These are phyloP conservation scores for Bombus confusus DNA, from an alignment of 1,140 invertebrate species.

Conservation along the genomic window DNA sequence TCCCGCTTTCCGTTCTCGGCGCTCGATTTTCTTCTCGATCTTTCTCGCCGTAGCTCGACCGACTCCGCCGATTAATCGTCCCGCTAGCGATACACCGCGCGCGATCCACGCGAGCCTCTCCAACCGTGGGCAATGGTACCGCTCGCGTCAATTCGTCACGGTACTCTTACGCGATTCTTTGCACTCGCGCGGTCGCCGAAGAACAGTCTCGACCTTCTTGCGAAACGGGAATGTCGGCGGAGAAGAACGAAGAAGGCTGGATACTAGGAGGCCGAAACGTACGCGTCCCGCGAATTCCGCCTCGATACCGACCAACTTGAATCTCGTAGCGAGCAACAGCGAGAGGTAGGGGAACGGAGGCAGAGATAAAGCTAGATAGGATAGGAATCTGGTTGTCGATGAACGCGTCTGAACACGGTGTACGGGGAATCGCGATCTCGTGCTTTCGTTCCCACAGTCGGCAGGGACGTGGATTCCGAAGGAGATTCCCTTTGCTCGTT, in stretches of 20 bases:
- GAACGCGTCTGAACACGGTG: conserved; percentile 74
- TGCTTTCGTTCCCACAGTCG: conserved; percentile 79
- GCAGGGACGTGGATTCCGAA: conserved; percentile 75
- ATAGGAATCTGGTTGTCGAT: conserved; percentile 69
- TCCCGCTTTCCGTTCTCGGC: conserved; percentile 1
- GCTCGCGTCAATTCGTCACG: too few relatives aligned
- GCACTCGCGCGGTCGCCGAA: too few relatives aligned
- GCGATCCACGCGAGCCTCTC: too few relatives aligned
- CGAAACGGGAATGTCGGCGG: background rate
- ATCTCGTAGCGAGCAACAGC: background rate
- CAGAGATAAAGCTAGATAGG: conserved; percentile 53
- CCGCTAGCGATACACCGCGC: too few relatives aligned
- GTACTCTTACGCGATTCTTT: too few relatives aligned
- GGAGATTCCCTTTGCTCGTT: conserved; percentile 68
- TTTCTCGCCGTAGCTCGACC: background rate
- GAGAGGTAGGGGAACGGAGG: conserved; percentile 8
- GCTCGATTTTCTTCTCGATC: background rate
- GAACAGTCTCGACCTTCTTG: background rate
- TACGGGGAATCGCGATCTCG: conserved; percentile 66
- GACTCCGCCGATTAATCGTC: background rate
- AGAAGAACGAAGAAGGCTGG: background rate
- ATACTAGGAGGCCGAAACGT: background rate
- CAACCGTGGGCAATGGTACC: too few relatives aligned
- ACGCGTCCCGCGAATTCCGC: conserved; percentile 14
- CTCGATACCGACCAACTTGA: background rate